These are phyloP conservation scores for Aleadryas rufinucha DNA, from an alignment of 2,113 vertebrate species.

Conservation along the genomic window DNA sequence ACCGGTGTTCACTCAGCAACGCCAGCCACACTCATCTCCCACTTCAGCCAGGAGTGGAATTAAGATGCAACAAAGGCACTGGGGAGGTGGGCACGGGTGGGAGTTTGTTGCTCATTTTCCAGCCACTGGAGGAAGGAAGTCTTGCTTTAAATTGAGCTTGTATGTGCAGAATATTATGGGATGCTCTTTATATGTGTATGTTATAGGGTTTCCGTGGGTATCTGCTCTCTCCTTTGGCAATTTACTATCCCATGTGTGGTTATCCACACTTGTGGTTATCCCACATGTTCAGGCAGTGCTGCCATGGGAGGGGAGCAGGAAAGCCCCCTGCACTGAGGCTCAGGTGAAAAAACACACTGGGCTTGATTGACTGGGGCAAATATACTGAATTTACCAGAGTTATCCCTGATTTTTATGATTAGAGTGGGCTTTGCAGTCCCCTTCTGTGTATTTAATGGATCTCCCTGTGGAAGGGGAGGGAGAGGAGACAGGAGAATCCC, in stretches of 20 bases:
- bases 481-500: not conserved
- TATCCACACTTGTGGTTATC: rapidly evolving
- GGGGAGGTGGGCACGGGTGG: rapidly evolving
- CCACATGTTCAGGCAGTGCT: not conserved
- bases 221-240: not conserved
- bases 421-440: not conserved
- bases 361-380: not conserved
- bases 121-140: not conserved
- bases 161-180: not conserved
- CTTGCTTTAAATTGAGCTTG: not conserved
- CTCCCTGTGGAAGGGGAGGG: not conserved
- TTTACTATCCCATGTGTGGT: rapidly evolving
- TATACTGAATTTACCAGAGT: not conserved
- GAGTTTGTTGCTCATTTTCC: not conserved
- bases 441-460: not conserved
- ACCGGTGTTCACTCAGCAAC: not conserved
- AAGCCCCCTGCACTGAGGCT: not conserved
- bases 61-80: rapidly evolving
- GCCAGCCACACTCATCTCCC: rapidly evolving
- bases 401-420: no score
- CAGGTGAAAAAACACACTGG: not conserved
- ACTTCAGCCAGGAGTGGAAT: not conserved
- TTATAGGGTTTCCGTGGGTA: rapidly evolving
- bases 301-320: rapidly evolving
- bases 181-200: no score